phyloP scores from a whole-genome alignment of 1,140 invertebrate species.

The Drosophila grimshawi region DNA sequence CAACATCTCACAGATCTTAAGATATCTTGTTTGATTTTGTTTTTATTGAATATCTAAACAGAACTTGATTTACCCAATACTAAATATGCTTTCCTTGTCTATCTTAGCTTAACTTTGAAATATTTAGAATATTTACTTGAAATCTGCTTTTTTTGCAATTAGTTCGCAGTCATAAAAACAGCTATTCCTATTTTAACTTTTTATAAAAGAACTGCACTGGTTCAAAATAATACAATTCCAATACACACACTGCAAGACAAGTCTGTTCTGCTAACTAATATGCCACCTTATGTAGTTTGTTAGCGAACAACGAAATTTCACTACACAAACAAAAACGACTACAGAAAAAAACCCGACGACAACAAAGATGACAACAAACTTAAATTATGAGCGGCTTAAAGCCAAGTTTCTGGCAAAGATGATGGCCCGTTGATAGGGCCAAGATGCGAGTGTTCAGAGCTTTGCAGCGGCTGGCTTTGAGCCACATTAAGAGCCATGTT shows the following conservation, averaged over 20 bases:
- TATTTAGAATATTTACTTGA: too few relatives aligned
- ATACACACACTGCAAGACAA: not conserved
- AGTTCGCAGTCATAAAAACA: too few relatives aligned
- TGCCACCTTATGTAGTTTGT: not conserved
- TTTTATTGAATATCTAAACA: too few relatives aligned
- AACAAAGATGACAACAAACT: slow-evolving; percentile 71
- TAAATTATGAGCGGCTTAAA: slow-evolving; percentile 76
- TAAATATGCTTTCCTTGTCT: too few relatives aligned
- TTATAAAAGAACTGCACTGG: too few relatives aligned
- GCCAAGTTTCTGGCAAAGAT: slow-evolving; percentile 73
- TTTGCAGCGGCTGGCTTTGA: slow-evolving; percentile 47
- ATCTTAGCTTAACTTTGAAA: too few relatives aligned
- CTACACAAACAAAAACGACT: slow-evolving; percentile 19
- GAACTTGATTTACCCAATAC: too few relatives aligned
- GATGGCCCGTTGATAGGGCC: slow-evolving; percentile 69
- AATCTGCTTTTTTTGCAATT: too few relatives aligned
- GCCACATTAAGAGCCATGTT: not conserved
- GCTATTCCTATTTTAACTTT: too few relatives aligned
- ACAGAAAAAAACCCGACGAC: slow-evolving; percentile 26
- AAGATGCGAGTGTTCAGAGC: slow-evolving; percentile 9
- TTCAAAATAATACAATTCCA: too few relatives aligned
- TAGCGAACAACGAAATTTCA: slow-evolving; percentile 28
- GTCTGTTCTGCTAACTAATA: not conserved
- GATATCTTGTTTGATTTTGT: too few relatives aligned
- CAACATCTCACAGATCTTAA: too few relatives aligned